Base-by-base conservation (phyloP, 2,888 invertebrate species). In the Drosophila leonis region DNA sequence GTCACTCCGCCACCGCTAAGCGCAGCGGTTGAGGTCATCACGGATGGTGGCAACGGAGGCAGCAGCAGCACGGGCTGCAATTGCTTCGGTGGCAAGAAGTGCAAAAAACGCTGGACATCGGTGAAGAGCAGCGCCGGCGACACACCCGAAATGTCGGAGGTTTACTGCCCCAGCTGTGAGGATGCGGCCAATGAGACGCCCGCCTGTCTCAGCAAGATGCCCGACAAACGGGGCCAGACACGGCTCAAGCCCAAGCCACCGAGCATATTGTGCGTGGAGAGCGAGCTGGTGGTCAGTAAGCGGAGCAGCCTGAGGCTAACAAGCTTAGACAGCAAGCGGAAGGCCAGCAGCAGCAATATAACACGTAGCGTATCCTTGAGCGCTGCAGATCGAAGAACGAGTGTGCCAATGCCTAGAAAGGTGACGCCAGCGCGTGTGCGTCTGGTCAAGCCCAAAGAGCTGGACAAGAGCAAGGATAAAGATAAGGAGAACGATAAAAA, bases 91-190 rank as follows among this genome's bases (percentile, higher is more conserved):
- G 87, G 92, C 29, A 91, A 90, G 27, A 92, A 91, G 55, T 92
- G 90, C 63, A 93, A 92, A 78, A 93, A 92, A 73, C 91, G 91
- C 57, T 92, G 92, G 92, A 86, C 83, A 62, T 75, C 83, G 9
- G 85, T 70, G 9, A 86, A 66, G 1, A 37, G 10, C 52, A 75
- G 68, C 33, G 60, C 54, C 49, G 65, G 71, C 15, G 90, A 91
- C 73, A 93, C 93, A 15, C 92, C 92, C 46, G 93, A 93, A 93
- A 94, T 94, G 93, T 94, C 95, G 62, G 95, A 95, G 90, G 94
- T 95, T 89, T 95, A 95, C 93, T 93, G 94, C 87, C 94, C 94
- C 56, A 91, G 91, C 81, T 92, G 92, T 74, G 93, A 93, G 79
- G 91, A 92, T 82, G 83, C 84, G 49, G 83, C 90, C 15, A 92